Evolutionary conservation across 2,113 vertebrate species (phyloP).

Genomic region (Delphinapterus leucas): DNA sequence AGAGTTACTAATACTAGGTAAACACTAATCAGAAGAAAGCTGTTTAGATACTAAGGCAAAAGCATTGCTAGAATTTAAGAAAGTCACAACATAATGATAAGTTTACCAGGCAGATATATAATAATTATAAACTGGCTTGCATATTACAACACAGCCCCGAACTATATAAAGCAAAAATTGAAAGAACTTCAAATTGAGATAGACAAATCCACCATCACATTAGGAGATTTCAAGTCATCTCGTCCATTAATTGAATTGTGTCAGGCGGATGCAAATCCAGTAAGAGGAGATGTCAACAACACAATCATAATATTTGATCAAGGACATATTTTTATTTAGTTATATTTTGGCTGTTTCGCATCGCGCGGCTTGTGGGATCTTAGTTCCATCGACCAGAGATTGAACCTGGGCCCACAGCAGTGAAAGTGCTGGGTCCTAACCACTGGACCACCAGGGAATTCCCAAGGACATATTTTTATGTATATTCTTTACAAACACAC

Average conservation of each 20-base stretch:
- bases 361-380: not conserved
- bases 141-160: not conserved
- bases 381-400: not conserved
- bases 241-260: not conserved
- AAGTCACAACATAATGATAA: not conserved
- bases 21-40: not conserved
- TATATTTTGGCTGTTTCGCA: not conserved
- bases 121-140: not conserved
- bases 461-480: not conserved
- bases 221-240: not conserved
- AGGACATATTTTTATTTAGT: not conserved
- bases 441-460: not conserved
- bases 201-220: not conserved
- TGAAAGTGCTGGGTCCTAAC: not conserved
- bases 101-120: not conserved
- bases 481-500: not conserved
- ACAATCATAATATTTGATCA: not conserved
- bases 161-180: not conserved
- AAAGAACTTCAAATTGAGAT: not conserved
- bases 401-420: not conserved
- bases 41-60: not conserved
- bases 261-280: not conserved
- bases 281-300: not conserved
- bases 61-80: not conserved
- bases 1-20: not conserved